These are phyloP conservation scores for Tenthredo mesomela DNA, from an alignment of 2,888 invertebrate genomes.

Conservation along the genomic window DNA sequence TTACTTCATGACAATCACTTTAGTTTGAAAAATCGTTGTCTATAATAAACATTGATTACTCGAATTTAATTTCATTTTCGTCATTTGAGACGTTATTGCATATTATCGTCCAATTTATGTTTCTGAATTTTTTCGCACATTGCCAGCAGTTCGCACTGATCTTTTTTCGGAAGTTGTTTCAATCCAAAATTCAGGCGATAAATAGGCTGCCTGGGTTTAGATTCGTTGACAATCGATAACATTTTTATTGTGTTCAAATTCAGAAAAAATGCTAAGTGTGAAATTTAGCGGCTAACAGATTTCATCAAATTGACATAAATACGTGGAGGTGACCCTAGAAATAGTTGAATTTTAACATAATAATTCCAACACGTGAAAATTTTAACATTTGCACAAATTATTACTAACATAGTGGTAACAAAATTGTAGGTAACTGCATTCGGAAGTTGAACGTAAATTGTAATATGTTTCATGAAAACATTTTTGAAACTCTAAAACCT, in stretches of 20 bases:
- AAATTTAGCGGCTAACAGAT: neutral
- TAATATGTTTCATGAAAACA: neutral
- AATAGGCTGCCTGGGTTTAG: too few species aligned
- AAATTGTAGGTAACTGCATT: neutral
- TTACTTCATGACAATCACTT: too few species aligned
- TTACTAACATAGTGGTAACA: neutral
- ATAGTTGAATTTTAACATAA: too few species aligned
- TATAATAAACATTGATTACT: too few species aligned
- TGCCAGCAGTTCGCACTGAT: neutral
- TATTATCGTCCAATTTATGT: neutral
- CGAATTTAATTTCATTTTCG: too few species aligned
- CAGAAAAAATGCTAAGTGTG: neutral
- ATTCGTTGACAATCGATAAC: neutral
- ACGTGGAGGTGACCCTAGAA: too few species aligned
- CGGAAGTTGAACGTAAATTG: neutral
- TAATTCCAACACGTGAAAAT: neutral
- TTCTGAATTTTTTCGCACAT: neutral
- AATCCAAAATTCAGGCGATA: too few species aligned
- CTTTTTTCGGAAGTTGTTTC: too few species aligned
- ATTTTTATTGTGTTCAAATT: neutral
- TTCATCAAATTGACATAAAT: neutral
- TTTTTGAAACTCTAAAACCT: neutral
- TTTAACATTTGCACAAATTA: neutral
- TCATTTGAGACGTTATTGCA: too few species aligned
- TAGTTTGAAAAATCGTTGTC: too few species aligned